Conservation (phyloP, 2,113 vertebrate genomes). For the Oncorhynchus tshawytscha region DNA sequence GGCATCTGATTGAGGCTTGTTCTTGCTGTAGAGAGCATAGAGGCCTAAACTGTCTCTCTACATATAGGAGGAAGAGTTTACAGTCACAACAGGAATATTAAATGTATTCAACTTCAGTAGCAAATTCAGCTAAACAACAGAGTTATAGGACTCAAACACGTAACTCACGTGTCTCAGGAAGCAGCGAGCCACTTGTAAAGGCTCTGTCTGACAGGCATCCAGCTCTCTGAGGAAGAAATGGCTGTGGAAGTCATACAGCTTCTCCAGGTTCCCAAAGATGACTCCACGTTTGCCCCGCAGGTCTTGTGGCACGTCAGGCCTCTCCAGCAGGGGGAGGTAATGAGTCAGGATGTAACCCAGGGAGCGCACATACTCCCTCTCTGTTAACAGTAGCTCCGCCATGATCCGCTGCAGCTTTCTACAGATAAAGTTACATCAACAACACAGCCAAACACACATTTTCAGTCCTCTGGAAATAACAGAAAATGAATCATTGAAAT, state of each 20-base stretch:
- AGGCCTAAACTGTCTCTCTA: constrained; percentile 75
- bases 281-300: constrained; percentile 71
- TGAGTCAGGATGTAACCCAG: constrained; percentile 73
- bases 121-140: background rate
- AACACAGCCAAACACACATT: constrained; percentile 1
- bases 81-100: background rate
- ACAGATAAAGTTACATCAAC: constrained; percentile 5
- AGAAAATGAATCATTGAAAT: constrained; percentile 10
- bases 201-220: constrained; percentile 69
- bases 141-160: background rate
- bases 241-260: constrained; percentile 76
- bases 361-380: constrained; percentile 73
- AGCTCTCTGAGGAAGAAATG: constrained; percentile 76
- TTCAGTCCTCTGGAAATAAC: background rate
- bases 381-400: constrained; percentile 78
- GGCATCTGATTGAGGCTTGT: constrained; percentile 76
- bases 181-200: constrained; percentile 71
- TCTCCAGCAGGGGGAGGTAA: constrained; percentile 76
- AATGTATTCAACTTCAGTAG: background rate
- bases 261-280: constrained; percentile 80
- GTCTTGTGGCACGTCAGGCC: constrained; percentile 74
- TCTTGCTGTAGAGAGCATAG: constrained; percentile 79
- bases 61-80: constrained; percentile 15
- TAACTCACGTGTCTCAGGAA: constrained; percentile 75
- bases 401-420: constrained; percentile 75